Evolutionary conservation across 1,140 invertebrate genomes (phyloP), one percentile per base, ranked within the genome.

Genomic region (Cotesia glomerata): DNA sequence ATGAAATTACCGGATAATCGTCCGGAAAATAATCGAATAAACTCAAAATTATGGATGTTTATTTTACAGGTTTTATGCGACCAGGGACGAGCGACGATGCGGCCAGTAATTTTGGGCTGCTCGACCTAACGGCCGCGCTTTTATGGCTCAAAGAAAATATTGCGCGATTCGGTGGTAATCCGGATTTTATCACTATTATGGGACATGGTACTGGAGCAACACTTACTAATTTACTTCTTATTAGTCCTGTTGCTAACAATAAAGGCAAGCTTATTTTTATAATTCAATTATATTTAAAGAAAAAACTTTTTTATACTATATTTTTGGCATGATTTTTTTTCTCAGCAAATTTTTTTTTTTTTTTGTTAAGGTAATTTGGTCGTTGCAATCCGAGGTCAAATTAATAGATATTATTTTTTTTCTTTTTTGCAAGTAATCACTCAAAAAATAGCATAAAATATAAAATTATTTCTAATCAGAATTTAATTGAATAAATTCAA

Each of bases 161-260:
- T 74, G 90, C 88, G 36, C 90, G 92, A 78, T 92, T 99, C 79
- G 95, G 95, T 13, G 98, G 98, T 0, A 93, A 98, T 87, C 91
- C 93, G 0, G 87, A 87, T 34, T 90, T 88, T 0, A 93, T 99
- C 2, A 99, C 97, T 0, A 82, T 99, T 13, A 92, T 98, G 87
- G 97, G 97, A 0, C 96, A 98, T 81, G 96, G 95, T 58, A 97
- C 95, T 0, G 97, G 97, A 0, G 96, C 97, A 0, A 95, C 95
- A 36, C 96, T 95, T 80, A 93, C 96, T 65, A 97, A 95, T 87
- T 91, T 96, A 71, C 88, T 98, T 51, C 93, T 96, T 88, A 89
- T 97, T 14, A 97, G 95, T 59, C 95, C 95, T 0, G 92, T 95
- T 49, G 90, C 90, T 69, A 90, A 89, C 77, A 81, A 80, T 59